phyloP scores from a whole-genome alignment of 2,888 invertebrate species.

The Ormyrus thymus region DNA sequence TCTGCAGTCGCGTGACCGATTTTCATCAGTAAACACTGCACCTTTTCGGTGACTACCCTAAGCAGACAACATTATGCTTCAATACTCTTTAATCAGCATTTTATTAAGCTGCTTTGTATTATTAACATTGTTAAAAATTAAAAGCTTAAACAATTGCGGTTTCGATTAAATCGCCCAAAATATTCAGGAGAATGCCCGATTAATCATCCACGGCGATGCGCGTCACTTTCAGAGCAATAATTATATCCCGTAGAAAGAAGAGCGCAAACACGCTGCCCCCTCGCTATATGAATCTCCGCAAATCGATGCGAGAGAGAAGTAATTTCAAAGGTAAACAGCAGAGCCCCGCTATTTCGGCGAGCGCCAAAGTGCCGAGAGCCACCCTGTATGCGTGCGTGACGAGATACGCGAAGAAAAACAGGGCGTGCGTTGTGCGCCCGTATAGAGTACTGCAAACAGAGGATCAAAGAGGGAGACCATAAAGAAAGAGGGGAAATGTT shows the following conservation, averaged over 20 bases:
- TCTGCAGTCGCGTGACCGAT: neutral
- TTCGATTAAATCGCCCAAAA: no score
- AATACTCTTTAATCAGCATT: no score
- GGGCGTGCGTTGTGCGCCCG: neutral
- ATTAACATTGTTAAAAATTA: no score
- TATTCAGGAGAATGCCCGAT: no score
- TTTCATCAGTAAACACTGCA: no score
- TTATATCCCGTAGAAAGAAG: neutral
- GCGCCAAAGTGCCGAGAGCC: conserved; percentile 1
- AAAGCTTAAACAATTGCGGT: no score
- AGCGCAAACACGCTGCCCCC: neutral
- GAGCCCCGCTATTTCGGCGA: conserved; percentile 11
- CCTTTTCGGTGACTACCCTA: no score
- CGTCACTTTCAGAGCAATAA: neutral
- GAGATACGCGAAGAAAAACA: conserved; percentile 27
- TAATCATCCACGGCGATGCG: no score
- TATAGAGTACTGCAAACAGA: conserved; percentile 28
- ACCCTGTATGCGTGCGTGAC: neutral
- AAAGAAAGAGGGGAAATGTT: neutral
- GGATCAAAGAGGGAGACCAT: neutral
- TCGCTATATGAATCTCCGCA: conserved; percentile 32
- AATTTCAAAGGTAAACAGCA: conserved; percentile 46
- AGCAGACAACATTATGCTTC: no score
- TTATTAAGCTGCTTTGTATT: no score
- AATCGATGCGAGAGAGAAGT: conserved; percentile 35